phyloP scores from a whole-genome alignment of 1,140 invertebrate species.

The Delia radicum region DNA sequence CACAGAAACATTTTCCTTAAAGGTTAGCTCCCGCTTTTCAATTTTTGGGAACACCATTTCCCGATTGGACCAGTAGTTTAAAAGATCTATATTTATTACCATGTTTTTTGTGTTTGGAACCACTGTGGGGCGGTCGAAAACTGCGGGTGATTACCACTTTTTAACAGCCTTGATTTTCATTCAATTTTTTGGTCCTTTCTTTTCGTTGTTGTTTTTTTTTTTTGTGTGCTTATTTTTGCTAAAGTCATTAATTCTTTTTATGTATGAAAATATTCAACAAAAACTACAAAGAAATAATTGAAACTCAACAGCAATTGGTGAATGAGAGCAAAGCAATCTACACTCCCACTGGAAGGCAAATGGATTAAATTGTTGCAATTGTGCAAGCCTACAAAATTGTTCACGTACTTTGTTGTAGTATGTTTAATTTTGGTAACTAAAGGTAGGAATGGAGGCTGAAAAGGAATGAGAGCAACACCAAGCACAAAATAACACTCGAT shows the following conservation, averaged over 20 bases:
- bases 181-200: not conserved
- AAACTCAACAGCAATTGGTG: slow-evolving; percentile 7
- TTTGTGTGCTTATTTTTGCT: not conserved
- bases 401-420: not conserved
- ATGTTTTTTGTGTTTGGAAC: too few relatives aligned
- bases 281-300: slow-evolving; percentile 12
- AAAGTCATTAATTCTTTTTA: slow-evolving; percentile 16
- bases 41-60: too few relatives aligned
- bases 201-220: not conserved
- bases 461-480: not conserved
- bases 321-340: not conserved
- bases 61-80: too few relatives aligned
- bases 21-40: too few relatives aligned
- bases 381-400: not conserved
- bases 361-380: slow-evolving; percentile 16
- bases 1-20: too few relatives aligned
- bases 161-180: slow-evolving; percentile 13
- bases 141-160: slow-evolving; percentile 20
- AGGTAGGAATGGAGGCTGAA: not conserved
- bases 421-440: not conserved
- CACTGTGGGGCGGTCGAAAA: slow-evolving; percentile 18
- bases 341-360: not conserved
- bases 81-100: too few relatives aligned
- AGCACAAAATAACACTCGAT: not conserved
- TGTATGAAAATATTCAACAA: not conserved